Percentiles rank a stretch among this genome's conserved stretches.
phyloP scores from a whole-genome alignment of 2,113 vertebrate genomes.

The Nibea albiflora region DNA sequence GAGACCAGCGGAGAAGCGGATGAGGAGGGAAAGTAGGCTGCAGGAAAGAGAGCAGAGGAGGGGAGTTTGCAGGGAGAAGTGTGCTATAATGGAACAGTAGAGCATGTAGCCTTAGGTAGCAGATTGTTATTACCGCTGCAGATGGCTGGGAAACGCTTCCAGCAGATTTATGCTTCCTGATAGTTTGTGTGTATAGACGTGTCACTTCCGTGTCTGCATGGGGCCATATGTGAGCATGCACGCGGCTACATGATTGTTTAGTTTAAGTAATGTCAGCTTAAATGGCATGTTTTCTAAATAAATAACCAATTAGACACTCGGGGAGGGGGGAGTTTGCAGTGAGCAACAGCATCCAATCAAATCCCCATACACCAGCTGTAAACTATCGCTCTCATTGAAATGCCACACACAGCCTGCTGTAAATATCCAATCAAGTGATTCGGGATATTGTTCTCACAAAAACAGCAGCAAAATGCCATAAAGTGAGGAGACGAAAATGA shows the following conservation, averaged over 20 bases:
- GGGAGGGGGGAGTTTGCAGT: slow-evolving; percentile 25
- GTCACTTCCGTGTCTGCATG: slow-evolving; percentile 33
- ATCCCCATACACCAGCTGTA: slow-evolving; percentile 57
- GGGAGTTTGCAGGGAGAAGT: slow-evolving; percentile 36
- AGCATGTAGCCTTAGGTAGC: slow-evolving; percentile 60
- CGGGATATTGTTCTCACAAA: slow-evolving; percentile 15
- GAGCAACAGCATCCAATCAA: slow-evolving; percentile 62
- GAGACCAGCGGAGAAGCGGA: slow-evolving; percentile 10
- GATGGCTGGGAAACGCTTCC: slow-evolving; percentile 67
- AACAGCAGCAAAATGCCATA: slow-evolving; percentile 19
- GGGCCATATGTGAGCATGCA: slow-evolving; percentile 44
- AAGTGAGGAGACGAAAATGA: slow-evolving; percentile 4
- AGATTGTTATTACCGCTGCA: slow-evolving; percentile 75
- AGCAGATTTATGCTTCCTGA: slow-evolving; percentile 67
- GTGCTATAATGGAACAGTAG: slow-evolving; percentile 60
- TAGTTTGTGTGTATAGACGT: slow-evolving; percentile 32
- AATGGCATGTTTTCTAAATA: slow-evolving; percentile 66
- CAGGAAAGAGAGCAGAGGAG: slow-evolving; percentile 11
- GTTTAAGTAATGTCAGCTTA: slow-evolving; percentile 73
- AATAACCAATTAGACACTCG: slow-evolving; percentile 72
- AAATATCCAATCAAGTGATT: slow-evolving; percentile 55
- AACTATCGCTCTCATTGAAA: slow-evolving; percentile 51
- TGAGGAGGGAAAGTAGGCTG: slow-evolving; percentile 11
- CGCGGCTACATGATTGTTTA: slow-evolving; percentile 56
- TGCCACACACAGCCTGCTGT: slow-evolving; percentile 37